A percentile compares a stretch with the other conserved stretches of the same genome.
Evolutionary conservation across 2,113 vertebrate species (phyloP).

Genomic region (Xiphias gladius): DNA sequence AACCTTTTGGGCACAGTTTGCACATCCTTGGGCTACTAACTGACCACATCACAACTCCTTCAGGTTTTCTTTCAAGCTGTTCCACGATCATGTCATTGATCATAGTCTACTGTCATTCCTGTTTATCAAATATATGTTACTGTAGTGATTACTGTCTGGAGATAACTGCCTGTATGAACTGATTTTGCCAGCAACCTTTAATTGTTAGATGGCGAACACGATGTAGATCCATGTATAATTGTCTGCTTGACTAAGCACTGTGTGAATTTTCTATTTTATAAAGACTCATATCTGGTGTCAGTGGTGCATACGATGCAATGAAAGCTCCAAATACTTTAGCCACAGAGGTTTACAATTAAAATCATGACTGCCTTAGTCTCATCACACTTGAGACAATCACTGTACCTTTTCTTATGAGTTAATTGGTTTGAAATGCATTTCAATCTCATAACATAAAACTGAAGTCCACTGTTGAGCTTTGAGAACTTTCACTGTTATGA

Average conservation of each 20-base stretch:
- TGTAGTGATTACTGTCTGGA: conserved; percentile 78
- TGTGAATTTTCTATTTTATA: conserved; percentile 58
- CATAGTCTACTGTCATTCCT: conserved; percentile 70
- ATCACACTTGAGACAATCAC: conserved; percentile 66
- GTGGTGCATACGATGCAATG: conserved; percentile 61
- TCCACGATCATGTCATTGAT: conserved; percentile 60
- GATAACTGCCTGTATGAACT: conserved; percentile 74
- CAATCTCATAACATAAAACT: conserved; percentile 35
- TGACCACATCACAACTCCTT: conserved; percentile 72
- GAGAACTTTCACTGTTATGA: conserved; percentile 47
- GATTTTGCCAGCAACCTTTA: conserved; percentile 56
- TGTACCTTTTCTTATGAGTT: conserved; percentile 44
- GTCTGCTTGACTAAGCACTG: conserved; percentile 72
- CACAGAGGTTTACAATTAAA: conserved; percentile 58
- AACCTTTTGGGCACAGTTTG: conserved; percentile 76
- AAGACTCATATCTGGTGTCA: conserved; percentile 51
- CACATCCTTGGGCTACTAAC: conserved; percentile 76
- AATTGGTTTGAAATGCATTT: conserved; percentile 57
- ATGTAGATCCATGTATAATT: conserved; percentile 53
- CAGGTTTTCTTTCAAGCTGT: conserved; percentile 76
- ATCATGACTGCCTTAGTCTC: conserved; percentile 53
- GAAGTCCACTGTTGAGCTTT: conserved; percentile 51
- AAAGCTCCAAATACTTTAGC: conserved; percentile 60
- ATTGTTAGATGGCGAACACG: conserved; percentile 47
- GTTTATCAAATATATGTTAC: conserved; percentile 76